Evolutionary conservation across 2,113 vertebrate genomes (phyloP), one percentile per base, ranked within the genome.

Genomic region (Chionodraco myersi): DNA sequence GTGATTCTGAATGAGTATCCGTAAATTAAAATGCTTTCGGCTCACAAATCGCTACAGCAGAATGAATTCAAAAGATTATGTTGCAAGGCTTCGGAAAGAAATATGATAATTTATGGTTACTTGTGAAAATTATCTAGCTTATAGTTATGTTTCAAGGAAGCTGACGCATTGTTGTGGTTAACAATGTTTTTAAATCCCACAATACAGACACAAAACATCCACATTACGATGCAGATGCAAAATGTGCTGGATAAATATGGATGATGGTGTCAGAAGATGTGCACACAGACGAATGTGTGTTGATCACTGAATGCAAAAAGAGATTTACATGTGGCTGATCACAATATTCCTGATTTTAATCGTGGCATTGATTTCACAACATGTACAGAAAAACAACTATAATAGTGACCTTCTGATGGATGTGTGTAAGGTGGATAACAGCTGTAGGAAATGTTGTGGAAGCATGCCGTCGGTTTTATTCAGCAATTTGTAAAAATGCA

Each of bases 231-330:
- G 79, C 84, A 80, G 72, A 63, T 82, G 16, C 56, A 78, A 78
- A 83, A 85, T 60, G 49, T 56, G 58, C 61, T 51, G 2, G 49
- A 85, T 73, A 85, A 84, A 86, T 75, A 88, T 75, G 79, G 75
- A 84, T 57, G 65, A 36, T 36, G 23, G 69, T 76, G 68, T 72
- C 69, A 83, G 41, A 58, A 52, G 26, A 73, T 72, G 65, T 75
- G 44, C 75, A 81, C 64, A 67, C 64, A 67, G 70, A 84, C 72
- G 45, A 79, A 75, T 79, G 78, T 74, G 75, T 62, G 66, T n/a
- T 79, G 71, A 75, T 64, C 65, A 76, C 36, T 67, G 64, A 67
- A 75, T 21, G 45, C 68, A 77, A 26, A 77, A 44, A 51, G 10
- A 71, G 54, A 66, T 85, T 71, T 77, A 88, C 76, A 73, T 76